Evolutionary conservation across 2,797 vertebrate genomes (phyloP).

Genomic region (Oceanodroma leucorhoa): DNA sequence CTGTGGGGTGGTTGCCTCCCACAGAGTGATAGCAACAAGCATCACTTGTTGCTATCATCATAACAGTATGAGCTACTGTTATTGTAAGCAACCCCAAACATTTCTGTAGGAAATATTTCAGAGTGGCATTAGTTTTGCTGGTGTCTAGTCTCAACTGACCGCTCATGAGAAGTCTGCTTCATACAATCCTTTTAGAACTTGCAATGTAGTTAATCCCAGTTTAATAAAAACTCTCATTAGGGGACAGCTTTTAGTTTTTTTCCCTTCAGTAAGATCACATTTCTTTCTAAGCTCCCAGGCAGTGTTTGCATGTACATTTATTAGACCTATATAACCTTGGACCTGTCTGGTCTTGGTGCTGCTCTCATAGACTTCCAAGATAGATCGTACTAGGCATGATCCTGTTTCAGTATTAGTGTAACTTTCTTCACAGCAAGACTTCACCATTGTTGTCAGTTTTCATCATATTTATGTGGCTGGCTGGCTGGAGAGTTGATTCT

Average conservation of each 20-base stretch:
- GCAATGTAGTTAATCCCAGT: not conserved
- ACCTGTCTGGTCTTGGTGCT: not conserved
- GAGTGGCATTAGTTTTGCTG: not conserved
- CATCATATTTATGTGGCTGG: not conserved
- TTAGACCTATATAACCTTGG: not conserved
- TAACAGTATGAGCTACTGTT: not conserved
- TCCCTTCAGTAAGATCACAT: not conserved
- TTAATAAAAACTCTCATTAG: not conserved
- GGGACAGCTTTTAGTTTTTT: not conserved
- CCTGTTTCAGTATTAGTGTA: not conserved
- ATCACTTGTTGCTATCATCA: too few species aligned
- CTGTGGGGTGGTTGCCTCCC: not conserved
- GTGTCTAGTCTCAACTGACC: not conserved
- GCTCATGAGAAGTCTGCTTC: not conserved
- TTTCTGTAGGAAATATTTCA: not conserved
- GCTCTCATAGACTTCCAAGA: not conserved
- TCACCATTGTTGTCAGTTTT: not conserved
- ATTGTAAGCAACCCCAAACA: not conserved
- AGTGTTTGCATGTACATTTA: not conserved
- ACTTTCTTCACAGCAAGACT: not conserved
- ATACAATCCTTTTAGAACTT: not conserved
- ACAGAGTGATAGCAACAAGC: not conserved
- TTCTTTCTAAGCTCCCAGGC: not conserved
- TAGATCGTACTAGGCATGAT: not conserved
- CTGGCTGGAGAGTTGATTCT: not conserved